Evolutionary conservation across 2,797 vertebrate species (phyloP).

Genomic region (Syndactyla subalaris): DNA sequence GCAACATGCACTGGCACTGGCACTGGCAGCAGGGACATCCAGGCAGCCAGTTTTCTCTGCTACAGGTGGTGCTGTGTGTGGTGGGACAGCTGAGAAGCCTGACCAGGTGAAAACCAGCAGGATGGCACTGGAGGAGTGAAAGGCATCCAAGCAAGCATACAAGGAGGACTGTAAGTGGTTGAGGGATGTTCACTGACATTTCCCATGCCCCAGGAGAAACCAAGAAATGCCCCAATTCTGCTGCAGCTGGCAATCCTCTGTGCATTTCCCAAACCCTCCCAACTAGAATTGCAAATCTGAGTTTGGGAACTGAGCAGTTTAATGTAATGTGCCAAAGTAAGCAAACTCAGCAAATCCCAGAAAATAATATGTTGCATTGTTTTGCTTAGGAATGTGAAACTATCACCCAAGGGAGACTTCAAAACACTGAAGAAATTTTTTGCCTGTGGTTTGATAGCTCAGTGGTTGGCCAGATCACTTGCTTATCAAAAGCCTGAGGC

Average conservation of each 20-base stretch:
- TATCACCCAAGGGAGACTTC: not conserved
- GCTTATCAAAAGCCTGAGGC: not conserved
- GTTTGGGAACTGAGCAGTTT: not conserved
- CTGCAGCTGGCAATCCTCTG: not conserved
- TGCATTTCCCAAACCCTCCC: not conserved
- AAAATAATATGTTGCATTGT: not conserved
- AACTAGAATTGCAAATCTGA: not conserved
- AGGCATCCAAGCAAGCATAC: not conserved
- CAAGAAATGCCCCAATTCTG: not conserved
- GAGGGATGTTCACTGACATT: not conserved
- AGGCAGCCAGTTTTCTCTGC: not conserved
- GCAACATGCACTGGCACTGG: not conserved
- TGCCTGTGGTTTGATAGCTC: not conserved
- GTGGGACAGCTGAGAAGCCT: not conserved
- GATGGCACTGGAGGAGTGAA: not conserved
- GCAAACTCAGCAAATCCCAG: not conserved
- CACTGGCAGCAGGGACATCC: not conserved
- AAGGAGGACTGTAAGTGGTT: not conserved
- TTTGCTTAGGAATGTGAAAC: not conserved
- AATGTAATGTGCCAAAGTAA: not conserved
- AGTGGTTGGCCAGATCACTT: not conserved
- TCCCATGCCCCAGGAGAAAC: fast-evolving
- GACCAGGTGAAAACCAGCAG: not conserved
- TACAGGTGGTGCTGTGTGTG: fast-evolving
- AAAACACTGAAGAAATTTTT: not conserved